Conservation (phyloP, 2,797 vertebrate genomes). For the Enteromius afrohamiltoni region DNA sequence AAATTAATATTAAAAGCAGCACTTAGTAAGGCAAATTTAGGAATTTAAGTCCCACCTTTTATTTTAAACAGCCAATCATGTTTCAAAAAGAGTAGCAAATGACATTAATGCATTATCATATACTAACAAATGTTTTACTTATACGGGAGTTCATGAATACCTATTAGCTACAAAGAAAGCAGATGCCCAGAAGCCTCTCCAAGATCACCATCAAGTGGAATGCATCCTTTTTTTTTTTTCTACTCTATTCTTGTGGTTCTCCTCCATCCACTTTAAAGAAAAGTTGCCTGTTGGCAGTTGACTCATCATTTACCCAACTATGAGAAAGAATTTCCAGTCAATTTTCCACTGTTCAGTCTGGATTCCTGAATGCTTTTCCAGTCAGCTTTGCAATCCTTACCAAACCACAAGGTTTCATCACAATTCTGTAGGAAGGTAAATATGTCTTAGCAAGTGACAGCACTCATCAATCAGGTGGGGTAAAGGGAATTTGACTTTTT, state of each 20-base stretch:
- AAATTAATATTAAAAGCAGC: no score
- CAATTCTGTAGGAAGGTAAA: not conserved
- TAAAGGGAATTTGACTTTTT: not conserved
- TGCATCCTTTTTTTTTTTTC: not conserved
- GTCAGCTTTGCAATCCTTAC: not conserved
- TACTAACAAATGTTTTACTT: not conserved
- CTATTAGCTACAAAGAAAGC: not conserved
- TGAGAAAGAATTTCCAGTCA: constrained; percentile 4
- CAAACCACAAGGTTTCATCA: not conserved
- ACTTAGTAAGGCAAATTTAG: no score
- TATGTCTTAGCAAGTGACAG: not conserved
- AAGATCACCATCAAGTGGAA: not conserved
- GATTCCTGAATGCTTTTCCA: not conserved
- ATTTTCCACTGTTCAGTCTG: constrained; percentile 26
- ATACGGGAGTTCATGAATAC: not conserved
- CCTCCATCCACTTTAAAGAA: constrained; percentile 11
- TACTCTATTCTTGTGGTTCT: constrained; percentile 6
- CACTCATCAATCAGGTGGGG: not conserved
- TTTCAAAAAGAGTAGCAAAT: not conserved
- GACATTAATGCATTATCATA: not conserved
- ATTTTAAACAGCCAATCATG: not conserved
- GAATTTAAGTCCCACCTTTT: not conserved
- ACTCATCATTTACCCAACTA: constrained; percentile 11
- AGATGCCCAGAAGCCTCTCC: not conserved
- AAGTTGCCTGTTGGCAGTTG: constrained; percentile 41